Base-by-base conservation (phyloP, 1,140 invertebrate species). In the Venustaconcha ellipsiformis region DNA sequence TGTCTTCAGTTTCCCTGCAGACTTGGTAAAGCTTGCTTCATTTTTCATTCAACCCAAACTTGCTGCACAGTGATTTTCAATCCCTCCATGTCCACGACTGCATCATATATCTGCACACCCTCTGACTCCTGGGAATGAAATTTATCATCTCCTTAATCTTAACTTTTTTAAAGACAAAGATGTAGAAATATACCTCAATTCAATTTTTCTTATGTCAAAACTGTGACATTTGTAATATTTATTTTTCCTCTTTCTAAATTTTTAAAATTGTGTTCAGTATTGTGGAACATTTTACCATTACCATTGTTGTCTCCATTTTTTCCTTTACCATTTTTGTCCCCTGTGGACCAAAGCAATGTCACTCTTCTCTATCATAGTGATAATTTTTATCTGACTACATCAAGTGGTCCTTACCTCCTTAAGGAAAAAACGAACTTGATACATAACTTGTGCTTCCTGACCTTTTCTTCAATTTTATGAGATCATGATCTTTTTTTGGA, bases 51-150 rank as follows among this genome's bases (percentile, higher is more conserved):
- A 48, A 48, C 37, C 37, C 37, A 48, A 48, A 48, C 37, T 48
- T 48, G 37, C 37, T 48, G 37, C 55, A 83, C 65, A 15, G 75
- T 81, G 13, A 86, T 69, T 20, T 80, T 80, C 59, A 86, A 62
- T 3, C 85, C 85, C 48, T 74, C 79, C 23, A 66, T 70, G 70
- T 86, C 85, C 14, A 86, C 76, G 73, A 76, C 78, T 37, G 83
- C 79, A 60, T 85, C 83, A 74, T 86, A 86, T 3, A 85, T 76
- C 17, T 78, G 74, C 26, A 74, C 80, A 8, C 78, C 80, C 72
- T 86, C 80, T 57, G 80, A 56, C 58, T 73, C 81, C 85, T 86
- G 37, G 79, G 13, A 79, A 78, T 57, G 66, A 57, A 69, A 76
- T 63, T 56, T 12, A 48, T 48, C 30, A 72, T 18, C 17, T 18